phyloP scores from a whole-genome alignment of 2,797 vertebrate species.

The Ctenopoma multispine region DNA sequence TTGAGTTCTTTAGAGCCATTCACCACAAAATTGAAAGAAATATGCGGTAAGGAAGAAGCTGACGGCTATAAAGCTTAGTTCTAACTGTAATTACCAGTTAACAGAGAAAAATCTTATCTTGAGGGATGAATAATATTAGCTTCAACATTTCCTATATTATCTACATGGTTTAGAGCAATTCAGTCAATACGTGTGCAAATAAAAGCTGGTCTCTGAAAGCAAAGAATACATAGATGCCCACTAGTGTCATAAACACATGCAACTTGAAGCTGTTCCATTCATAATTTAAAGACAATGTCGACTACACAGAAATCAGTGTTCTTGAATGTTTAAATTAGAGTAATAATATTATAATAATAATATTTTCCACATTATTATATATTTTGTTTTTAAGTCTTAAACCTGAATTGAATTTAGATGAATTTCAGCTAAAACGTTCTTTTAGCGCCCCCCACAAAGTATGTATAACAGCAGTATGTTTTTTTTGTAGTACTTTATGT shows the following conservation, averaged over 20 bases:
- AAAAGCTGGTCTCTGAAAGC: slow-evolving; percentile 6
- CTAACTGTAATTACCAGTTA: slow-evolving; percentile 21
- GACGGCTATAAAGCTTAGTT: slow-evolving; percentile 3
- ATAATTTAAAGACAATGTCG: slow-evolving; percentile 16
- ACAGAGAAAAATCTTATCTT: slow-evolving; percentile 13
- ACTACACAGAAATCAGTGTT: background rate
- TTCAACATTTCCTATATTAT: slow-evolving; percentile 33
- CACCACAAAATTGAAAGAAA: slow-evolving; percentile 30
- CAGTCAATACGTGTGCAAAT: slow-evolving; percentile 20
- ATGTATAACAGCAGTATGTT: no score
- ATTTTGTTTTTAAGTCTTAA: no score
- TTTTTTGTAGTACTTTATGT: no score
- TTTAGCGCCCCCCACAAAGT: background rate
- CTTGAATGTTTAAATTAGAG: slow-evolving; percentile 2
- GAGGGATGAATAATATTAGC: slow-evolving; percentile 14
- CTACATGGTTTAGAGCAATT: slow-evolving; percentile 16
- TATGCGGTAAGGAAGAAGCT: slow-evolving; percentile 17
- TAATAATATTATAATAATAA: no score
- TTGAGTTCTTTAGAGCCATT: slow-evolving; percentile 4
- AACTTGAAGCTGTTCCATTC: slow-evolving; percentile 2
- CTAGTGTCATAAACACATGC: background rate
- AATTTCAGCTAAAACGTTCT: background rate
- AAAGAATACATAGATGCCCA: no score
- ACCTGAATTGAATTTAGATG: no score
- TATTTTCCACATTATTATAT: no score